Conservation (phyloP, 2,113 vertebrate genomes). For the Microtus pennsylvanicus region DNA sequence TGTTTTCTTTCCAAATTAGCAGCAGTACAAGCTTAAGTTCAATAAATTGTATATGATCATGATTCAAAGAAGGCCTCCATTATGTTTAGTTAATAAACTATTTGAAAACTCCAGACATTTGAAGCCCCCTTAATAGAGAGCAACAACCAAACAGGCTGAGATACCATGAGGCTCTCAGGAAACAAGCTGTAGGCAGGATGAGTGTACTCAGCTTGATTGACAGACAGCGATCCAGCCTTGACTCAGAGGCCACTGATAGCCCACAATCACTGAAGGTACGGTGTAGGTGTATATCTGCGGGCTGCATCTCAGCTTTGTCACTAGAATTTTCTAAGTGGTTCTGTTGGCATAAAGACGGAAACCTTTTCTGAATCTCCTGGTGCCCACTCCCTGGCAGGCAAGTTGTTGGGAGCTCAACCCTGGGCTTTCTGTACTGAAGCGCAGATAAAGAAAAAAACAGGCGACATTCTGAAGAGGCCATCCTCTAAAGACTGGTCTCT, state of each 20-base stretch:
- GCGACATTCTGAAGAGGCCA: not conserved
- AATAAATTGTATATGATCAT: not conserved
- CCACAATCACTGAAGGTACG: not conserved
- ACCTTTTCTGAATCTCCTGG: not conserved
- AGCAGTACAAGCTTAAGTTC: not conserved
- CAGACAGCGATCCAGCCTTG: not conserved
- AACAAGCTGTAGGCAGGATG: not conserved
- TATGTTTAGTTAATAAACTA: not conserved
- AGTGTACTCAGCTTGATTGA: not conserved
- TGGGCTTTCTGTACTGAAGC: not conserved
- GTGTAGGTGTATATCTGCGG: not conserved
- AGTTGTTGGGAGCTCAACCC: not conserved
- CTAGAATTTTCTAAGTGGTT: not conserved
- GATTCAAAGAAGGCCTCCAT: not conserved
- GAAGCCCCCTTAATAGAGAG: not conserved
- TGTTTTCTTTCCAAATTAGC: not conserved
- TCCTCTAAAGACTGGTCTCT: not conserved
- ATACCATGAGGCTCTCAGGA: not conserved
- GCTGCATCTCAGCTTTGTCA: not conserved
- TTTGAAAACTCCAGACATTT: not conserved
- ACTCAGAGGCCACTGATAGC: not conserved
- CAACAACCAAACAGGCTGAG: not conserved
- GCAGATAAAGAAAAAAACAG: not conserved
- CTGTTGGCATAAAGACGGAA: not conserved
- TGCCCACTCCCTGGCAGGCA: not conserved